Evolutionary conservation across 2,888 invertebrate species (phyloP), one percentile per base, ranked within the genome.

Genomic region (Conops quadrifasciatus): DNA sequence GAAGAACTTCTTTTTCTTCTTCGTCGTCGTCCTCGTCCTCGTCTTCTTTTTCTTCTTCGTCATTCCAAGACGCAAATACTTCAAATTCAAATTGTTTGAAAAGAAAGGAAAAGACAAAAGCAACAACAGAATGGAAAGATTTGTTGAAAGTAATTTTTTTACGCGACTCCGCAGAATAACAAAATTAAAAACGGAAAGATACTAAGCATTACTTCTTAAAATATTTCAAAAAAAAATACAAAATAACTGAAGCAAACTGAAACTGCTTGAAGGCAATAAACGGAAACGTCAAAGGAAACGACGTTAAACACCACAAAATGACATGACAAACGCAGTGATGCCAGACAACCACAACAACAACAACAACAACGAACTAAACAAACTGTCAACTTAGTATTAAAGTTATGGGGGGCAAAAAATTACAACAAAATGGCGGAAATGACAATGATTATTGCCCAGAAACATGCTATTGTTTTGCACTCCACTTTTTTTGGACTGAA

Each of bases 321-420:
- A 59, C 59, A 43, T 45, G 58, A 67, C 43, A 26, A 49, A 28
- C 64, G 28, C 67, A 67, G 59, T 49, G 28, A n/a, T 67, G 67
- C 67, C 58, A 67, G 67, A 47, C 28, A 58, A 49, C 45, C 26
- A 36, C 36, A 36, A 36, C 36, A 36, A 36, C 36, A 7, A 36
- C 36, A 7, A 36, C 36, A 7, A 7, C 36, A 7, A 36, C 36
- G 9, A 36, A 36, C 36, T 36, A 36, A 36, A 30, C 28, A 47
- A 49, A 59, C 59, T 26, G 47, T 67, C 67, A 67, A 67, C 59
- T 60, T 67, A 59, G 51, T 66, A 66, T 59, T 59, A 59, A 67
- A 45, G 30, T 19, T 59, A 45, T 26, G 59, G 26, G 51, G 19
- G 47, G 30, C 30, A 67, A 49, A 36, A 36, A 36, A 36, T 36